These are phyloP conservation scores for Teleopsis dalmanni DNA, from an alignment of 1,140 invertebrate genomes.

Conservation along the genomic window DNA sequence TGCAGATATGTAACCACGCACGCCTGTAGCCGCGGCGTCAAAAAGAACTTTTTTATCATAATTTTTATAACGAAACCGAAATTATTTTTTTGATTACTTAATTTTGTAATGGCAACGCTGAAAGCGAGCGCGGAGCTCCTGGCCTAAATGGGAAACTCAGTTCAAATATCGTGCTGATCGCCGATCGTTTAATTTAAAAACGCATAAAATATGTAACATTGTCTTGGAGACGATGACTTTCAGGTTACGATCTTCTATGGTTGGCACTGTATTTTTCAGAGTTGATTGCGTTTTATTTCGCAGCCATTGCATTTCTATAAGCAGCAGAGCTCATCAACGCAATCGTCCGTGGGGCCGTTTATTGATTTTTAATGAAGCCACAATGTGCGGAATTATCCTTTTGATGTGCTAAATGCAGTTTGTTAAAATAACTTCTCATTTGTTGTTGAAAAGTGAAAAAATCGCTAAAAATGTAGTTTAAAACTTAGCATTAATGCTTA, in stretches of 20 bases:
- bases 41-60: too few species aligned
- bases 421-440: not conserved
- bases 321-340: not conserved
- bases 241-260: not conserved
- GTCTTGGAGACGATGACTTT: constrained; percentile 19
- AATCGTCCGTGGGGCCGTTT: constrained; percentile 20
- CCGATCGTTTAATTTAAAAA: constrained; percentile 41
- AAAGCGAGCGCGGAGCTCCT: not conserved
- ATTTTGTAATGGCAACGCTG: not conserved
- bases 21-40: too few species aligned
- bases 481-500: too few species aligned
- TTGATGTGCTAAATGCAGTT: constrained; percentile 10
- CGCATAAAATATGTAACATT: constrained; percentile 41
- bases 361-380: constrained; percentile 42
- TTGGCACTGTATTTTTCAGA: not conserved
- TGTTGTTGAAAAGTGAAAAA: too few species aligned
- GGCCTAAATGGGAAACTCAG: not conserved
- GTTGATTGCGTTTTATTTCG: not conserved
- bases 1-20: too few species aligned
- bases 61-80: constrained; percentile 5
- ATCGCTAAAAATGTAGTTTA: too few species aligned
- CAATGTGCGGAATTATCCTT: constrained; percentile 8
- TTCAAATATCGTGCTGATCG: not conserved
- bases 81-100: constrained; percentile 9
- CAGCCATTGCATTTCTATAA: not conserved